These are phyloP conservation scores for Marisa cornuarietis DNA, from an alignment of 1,140 invertebrate species.

Conservation along the genomic window DNA sequence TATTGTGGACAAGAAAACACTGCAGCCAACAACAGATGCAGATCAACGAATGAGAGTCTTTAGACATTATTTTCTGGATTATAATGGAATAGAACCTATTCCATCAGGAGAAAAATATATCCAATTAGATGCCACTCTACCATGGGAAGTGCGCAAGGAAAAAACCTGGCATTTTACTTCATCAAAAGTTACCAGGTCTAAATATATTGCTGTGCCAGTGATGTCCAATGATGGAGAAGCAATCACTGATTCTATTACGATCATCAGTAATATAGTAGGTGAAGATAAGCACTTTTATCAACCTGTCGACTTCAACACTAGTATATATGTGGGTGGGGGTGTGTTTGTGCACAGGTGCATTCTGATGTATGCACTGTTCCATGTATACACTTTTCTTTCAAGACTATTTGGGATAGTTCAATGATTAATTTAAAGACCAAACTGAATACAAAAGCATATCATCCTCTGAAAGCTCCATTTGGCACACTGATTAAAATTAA, in stretches of 20 bases:
- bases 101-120: constrained; percentile 28
- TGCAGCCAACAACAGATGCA: constrained; percentile 53
- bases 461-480: no score
- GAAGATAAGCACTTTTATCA: neutral
- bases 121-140: constrained; percentile 33
- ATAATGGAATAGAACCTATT: constrained; percentile 57
- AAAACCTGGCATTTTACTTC: constrained; percentile 44
- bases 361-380: no score
- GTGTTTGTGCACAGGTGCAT: no score
- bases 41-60: constrained; percentile 66
- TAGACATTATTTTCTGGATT: constrained; percentile 71
- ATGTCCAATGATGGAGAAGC: constrained; percentile 27
- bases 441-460: no score
- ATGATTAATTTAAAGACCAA: no score
- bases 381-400: no score
- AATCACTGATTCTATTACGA: constrained; percentile 27
- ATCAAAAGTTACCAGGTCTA: constrained; percentile 34
- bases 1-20: constrained; percentile 71
- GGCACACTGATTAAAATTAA: no score
- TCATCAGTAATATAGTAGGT: constrained; percentile 33
- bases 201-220: constrained; percentile 43
- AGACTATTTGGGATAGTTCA: no score
- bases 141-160: constrained; percentile 45
- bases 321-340: no score
- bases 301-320: no score